Base-by-base conservation (phyloP, 2,888 invertebrate species). In the Morinoia aosen region DNA sequence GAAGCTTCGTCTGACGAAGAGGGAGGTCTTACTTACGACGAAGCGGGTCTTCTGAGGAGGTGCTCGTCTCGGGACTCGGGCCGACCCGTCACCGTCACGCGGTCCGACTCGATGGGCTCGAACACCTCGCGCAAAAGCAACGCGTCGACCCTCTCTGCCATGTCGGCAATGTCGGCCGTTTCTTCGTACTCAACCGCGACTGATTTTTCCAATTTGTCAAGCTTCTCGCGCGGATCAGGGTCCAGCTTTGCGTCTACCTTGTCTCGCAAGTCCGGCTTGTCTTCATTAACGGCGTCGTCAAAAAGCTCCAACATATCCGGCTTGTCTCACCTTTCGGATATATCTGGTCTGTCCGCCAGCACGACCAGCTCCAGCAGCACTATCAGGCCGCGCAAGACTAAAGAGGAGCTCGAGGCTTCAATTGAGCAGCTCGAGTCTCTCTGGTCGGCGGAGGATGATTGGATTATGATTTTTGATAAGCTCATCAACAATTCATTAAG, bases 401-500 rank as follows among this genome's bases (percentile, higher is more conserved):
- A 95, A 95, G 96, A 95, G 91, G 96, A 96, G 91, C 95, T 96
- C 48, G 96, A 96, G 33, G 95, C 96, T 48, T 96, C 96, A 61
- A 96, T 95, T 90, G 95, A 95, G 57, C 96, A 96, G 88, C 95
- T 96, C 58, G 96, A 96, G 95, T 95, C 96, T 4, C 40, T 97
- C 95, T 97, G 97, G 97, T 97, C 97, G 96, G 97, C 97, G 10
- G 97, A 97, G 97, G 97, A 97, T 97, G 97, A 97, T 95, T 98
- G 98, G 98, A 98, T 98, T 95, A 97, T 97, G 90, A 97, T 97
- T 96, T 98, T 97, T 97, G 98, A 98, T 97, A 97, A 97, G 97
- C 97, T 98, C 96, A 97, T 98, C 88, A 97, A 97, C 96, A 97
- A 97, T 97, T 97, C 97, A 7, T 95, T 96, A 7, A 95, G 95